A percentile compares a stretch with the other conserved stretches of the same genome.
Conservation (phyloP, 2,113 vertebrate genomes). For the Myotis yumanensis region DNA sequence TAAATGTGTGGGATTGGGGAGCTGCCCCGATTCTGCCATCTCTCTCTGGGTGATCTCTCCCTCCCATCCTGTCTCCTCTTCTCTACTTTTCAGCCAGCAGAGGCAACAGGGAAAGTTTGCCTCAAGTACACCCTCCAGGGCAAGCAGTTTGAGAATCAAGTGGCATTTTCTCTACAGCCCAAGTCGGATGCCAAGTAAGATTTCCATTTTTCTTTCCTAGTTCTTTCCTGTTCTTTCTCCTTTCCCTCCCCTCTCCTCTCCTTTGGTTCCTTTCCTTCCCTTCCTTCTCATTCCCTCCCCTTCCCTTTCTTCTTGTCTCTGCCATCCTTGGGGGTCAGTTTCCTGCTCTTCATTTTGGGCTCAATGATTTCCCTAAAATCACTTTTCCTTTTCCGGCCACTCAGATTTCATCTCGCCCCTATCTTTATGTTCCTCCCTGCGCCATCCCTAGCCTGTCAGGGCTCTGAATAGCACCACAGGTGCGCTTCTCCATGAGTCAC, state of each 20-base stretch:
- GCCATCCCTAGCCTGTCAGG: not conserved
- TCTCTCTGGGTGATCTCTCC: not conserved
- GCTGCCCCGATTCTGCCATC: not conserved
- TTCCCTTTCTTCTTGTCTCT: not conserved
- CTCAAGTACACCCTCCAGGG: constrained; percentile 70
- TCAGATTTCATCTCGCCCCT: not conserved
- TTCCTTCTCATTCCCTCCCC: not conserved
- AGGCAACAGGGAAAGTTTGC: constrained; percentile 46
- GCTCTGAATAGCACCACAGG: fast-evolving
- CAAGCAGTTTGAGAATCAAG: constrained; percentile 45
- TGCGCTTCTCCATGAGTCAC: not conserved
- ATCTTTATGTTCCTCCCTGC: not conserved
- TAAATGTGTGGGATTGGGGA: not conserved
- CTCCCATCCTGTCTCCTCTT: not conserved
- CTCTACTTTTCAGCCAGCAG: constrained; percentile 49
- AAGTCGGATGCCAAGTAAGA: constrained; percentile 70
- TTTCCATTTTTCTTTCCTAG: not conserved
- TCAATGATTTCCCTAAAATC: not conserved
- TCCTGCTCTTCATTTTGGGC: not conserved
- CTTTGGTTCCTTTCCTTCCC: not conserved
- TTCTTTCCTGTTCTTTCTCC: not conserved
- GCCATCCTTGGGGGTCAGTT: not conserved
- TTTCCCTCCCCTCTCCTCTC: fast-evolving
- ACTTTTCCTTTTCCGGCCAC: not conserved
- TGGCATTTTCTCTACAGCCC: constrained; percentile 67